phyloP scores from a whole-genome alignment of 2,888 invertebrate species.

The Bibio marci region DNA sequence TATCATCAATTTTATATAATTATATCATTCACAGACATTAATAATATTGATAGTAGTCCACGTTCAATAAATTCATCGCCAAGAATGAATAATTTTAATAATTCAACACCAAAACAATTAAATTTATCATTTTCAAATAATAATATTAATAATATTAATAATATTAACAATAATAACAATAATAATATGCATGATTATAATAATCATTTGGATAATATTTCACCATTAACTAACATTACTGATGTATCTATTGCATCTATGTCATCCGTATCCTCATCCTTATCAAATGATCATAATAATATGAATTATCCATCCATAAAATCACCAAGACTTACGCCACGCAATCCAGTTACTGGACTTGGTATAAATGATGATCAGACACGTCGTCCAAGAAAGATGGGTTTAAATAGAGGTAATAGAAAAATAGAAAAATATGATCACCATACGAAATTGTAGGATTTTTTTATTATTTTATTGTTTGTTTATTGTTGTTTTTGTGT shows the following conservation, averaged over 20 bases:
- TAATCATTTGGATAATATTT: too few relatives aligned
- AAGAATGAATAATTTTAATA: too few relatives aligned
- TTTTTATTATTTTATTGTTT: neutral
- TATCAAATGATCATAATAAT: constrained; percentile 4
- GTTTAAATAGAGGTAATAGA: constrained; percentile 13
- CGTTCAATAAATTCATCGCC: too few relatives aligned
- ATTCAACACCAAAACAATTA: too few relatives aligned
- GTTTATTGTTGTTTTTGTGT: neutral
- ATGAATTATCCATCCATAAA: constrained; percentile 12
- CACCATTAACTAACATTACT: too few relatives aligned
- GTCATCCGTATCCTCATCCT: neutral
- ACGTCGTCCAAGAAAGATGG: constrained; percentile 15
- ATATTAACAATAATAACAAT: too few relatives aligned
- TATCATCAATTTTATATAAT: too few relatives aligned
- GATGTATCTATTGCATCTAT: neutral
- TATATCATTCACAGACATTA: neutral
- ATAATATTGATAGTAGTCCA: too few relatives aligned
- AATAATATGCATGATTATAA: too few relatives aligned
- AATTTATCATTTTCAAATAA: too few relatives aligned
- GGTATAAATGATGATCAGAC: constrained; percentile 15
- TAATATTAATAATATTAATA: too few relatives aligned
- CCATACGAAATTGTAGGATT: neutral
- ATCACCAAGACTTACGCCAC: constrained; percentile 9
- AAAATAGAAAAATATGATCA: neutral
- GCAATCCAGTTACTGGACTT: constrained; percentile 20